Evolutionary conservation across 2,797 vertebrate genomes (phyloP).

Genomic region (Hephaestus fuliginosus): DNA sequence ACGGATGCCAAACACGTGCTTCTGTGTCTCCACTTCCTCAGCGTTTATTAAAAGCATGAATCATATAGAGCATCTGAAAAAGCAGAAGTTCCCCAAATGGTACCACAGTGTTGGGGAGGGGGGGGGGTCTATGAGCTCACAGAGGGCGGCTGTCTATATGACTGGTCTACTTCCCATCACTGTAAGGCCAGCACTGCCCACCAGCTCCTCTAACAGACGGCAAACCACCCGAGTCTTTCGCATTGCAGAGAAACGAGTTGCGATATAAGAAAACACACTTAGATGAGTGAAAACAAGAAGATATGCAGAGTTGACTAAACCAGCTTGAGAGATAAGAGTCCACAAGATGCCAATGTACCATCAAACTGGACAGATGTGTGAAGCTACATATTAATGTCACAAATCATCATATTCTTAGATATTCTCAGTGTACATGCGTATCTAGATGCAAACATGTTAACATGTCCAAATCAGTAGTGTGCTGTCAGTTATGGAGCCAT

Average conservation of each 20-base stretch:
- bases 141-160: conserved; percentile 6
- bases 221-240: background rate
- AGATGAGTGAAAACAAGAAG: conserved; percentile 25
- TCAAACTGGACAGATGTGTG: too few species aligned
- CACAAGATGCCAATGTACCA: background rate
- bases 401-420: background rate
- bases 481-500: background rate
- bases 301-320: background rate
- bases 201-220: conserved; percentile 10
- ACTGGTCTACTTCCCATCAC: conserved; percentile 31
- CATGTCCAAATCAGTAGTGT: background rate
- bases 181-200: conserved; percentile 10
- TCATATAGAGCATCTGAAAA: conserved; percentile 55
- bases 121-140: conserved; percentile 30
- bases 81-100: conserved; percentile 70
- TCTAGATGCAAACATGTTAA: background rate
- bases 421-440: background rate
- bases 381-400: background rate
- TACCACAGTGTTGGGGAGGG: background rate
- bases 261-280: background rate
- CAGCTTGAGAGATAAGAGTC: background rate
- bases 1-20: conserved; percentile 38
- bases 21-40: conserved; percentile 60
- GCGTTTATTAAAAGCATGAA: conserved; percentile 55
- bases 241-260: conserved; percentile 2